These are phyloP conservation scores for Trypoxylus dichotomus DNA, from an alignment of 1,140 invertebrate species.

Conservation along the genomic window DNA sequence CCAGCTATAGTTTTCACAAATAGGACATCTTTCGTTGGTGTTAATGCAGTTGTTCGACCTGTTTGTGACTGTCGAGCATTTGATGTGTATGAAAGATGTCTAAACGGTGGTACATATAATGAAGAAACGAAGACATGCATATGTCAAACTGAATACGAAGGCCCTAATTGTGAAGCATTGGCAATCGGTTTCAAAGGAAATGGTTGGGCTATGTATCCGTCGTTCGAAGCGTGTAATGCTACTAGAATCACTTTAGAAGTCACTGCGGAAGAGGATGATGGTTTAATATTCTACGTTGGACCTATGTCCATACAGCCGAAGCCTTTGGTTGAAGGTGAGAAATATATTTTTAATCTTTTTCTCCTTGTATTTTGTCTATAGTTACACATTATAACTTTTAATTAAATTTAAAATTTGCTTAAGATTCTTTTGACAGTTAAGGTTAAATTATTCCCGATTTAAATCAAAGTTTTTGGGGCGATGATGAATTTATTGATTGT, in stretches of 20 bases:
- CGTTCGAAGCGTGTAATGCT: constrained; percentile 77
- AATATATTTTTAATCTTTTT: no score
- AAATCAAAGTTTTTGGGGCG: not conserved
- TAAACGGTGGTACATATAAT: constrained; percentile 66
- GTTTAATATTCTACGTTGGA: constrained; percentile 90
- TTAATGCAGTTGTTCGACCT: constrained; percentile 76
- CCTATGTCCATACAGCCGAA: constrained; percentile 69
- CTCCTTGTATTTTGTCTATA: no score
- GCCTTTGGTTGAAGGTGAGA: constrained; percentile 62
- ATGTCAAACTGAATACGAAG: constrained; percentile 60
- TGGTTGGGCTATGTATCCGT: constrained; percentile 86
- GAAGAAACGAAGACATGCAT: constrained; percentile 56
- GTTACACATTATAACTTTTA: no score
- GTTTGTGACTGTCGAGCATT: constrained; percentile 67
- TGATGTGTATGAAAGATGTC: constrained; percentile 57
- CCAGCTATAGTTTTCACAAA: constrained; percentile 85
- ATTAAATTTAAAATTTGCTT: no score
- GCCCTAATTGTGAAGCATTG: constrained; percentile 87
- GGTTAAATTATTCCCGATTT: not conserved
- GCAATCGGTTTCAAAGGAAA: constrained; percentile 84
- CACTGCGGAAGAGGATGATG: constrained; percentile 70
- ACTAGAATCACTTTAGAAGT: constrained; percentile 79
- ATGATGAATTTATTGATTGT: not conserved
- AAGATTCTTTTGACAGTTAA: no score
- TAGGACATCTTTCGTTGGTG: constrained; percentile 85